Conservation (phyloP, 1,140 invertebrate genomes). For the Caenorhabditis brenneri region DNA sequence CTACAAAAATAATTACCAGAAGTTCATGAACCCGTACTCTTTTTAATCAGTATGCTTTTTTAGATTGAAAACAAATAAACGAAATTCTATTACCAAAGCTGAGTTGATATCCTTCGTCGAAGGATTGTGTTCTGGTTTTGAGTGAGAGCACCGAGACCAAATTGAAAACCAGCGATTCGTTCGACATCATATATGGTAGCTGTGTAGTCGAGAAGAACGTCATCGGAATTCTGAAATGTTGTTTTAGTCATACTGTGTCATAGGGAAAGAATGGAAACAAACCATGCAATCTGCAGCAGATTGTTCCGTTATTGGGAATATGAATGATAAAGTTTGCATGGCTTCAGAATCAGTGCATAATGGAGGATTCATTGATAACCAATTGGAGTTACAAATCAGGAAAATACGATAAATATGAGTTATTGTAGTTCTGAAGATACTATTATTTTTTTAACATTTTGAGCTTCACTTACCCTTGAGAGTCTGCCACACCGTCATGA, state of each 20-base stretch:
- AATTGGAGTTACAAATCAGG: background rate
- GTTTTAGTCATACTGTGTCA: background rate
- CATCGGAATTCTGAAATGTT: background rate
- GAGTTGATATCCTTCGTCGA: conserved; percentile 1
- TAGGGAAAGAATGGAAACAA: background rate
- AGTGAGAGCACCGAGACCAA: background rate
- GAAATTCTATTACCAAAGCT: background rate
- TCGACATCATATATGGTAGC: conserved; percentile 7
- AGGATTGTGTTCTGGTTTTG: conserved; percentile 19
- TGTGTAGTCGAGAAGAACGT: conserved; percentile 29
- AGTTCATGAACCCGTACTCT: background rate
- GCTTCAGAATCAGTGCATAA: background rate
- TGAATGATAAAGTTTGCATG: conserved; percentile 5
- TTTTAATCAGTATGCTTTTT: background rate
- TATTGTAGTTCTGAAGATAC: background rate
- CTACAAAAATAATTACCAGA: background rate
- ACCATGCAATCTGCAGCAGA: conserved; percentile 4
- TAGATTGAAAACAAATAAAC: background rate
- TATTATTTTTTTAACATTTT: background rate
- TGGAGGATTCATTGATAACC: conserved; percentile 24
- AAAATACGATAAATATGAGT: background rate
- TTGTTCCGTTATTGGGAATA: conserved; percentile 1
- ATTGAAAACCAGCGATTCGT: background rate
- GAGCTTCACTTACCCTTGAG: background rate
- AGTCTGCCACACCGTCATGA: conserved; percentile 16